Base-by-base conservation (phyloP, 2,888 invertebrate species). In the Ferrisia virgata region DNA sequence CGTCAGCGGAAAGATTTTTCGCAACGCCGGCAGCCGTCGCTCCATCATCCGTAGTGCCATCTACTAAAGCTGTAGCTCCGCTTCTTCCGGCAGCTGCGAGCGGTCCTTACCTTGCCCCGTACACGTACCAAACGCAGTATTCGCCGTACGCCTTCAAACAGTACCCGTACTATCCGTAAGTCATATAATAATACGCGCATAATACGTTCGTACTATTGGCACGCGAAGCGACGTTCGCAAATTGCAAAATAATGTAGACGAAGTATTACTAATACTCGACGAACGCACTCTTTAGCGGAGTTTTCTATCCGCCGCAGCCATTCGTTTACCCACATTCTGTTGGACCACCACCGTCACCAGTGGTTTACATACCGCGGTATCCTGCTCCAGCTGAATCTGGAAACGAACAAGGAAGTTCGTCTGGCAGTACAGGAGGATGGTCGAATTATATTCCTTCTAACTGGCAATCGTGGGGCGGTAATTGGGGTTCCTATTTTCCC, bases 161-260 rank as follows among this genome's bases (percentile, higher is more conserved):
- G 36, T 64, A 53, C 64, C 81, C 47, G 18, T 82, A 82, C 72
- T 82, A 82, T 28, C 82, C 82, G 82, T 82, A 64, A 82, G 72
- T n/a, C n/a, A n/a, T 69, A 69, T 13, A 9, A 79, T 33, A n/a
- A 9, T 78, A 33, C 33, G 53, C 53, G 15, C 39, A n/a, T n/a
- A n/a, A n/a, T n/a, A n/a, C n/a, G n/a, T 39, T 8, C 39, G 39
- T 39, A 39, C 58, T 58, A 58, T 8, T n/a, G 13, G 28, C n/a
- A 72, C 72, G 72, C 31, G 72, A 25, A 58, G 13, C 39, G 5
- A 43, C 13, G 5, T 43, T 15, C 43, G 43, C 43, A 43, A 15
- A 2, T 9, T 5, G 11, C 2, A 3, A 9, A 43, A 2, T 2
- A 2, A 15, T 2, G 13, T 43, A 11, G 15, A 43, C 2, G 13